Conservation (phyloP, 2,888 invertebrate species). For the Anarsia innoxiella region DNA sequence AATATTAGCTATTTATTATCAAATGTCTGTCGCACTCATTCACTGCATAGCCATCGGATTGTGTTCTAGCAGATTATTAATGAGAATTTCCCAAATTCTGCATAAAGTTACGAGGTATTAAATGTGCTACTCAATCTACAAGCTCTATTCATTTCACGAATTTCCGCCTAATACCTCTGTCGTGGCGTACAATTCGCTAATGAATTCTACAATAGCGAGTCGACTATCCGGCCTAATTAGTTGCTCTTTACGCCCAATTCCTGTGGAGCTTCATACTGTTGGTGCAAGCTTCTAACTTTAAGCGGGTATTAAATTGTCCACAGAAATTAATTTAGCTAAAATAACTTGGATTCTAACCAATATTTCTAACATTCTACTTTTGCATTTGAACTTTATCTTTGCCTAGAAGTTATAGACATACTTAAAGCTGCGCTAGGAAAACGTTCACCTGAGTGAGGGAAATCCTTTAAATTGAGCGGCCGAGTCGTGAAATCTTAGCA, state of each 20-base stretch:
- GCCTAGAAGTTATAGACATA: too few relatives aligned
- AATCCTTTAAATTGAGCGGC: slow-evolving; percentile 58
- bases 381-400: too few relatives aligned
- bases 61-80: neutral
- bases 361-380: too few relatives aligned
- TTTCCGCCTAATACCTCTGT: slow-evolving; percentile 35
- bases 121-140: slow-evolving; percentile 10
- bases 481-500: slow-evolving; percentile 66
- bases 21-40: neutral
- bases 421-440: too few relatives aligned
- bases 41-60: too few relatives aligned
- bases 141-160: slow-evolving; percentile 30
- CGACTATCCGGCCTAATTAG: slow-evolving; percentile 53
- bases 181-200: slow-evolving; percentile 43
- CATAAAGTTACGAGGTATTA: slow-evolving; percentile 21
- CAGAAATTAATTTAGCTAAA: too few relatives aligned
- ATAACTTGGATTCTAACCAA: too few relatives aligned
- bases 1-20: slow-evolving; percentile 10
- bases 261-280: slow-evolving; percentile 36
- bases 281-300: slow-evolving; percentile 32
- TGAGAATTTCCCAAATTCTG: slow-evolving; percentile 1
- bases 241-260: slow-evolving; percentile 51
- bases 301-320: slow-evolving; percentile 18
- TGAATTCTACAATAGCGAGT: slow-evolving; percentile 55
- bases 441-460: too few relatives aligned